Conservation (phyloP, 2,888 invertebrate genomes). For the Standfussiana lucernea region DNA sequence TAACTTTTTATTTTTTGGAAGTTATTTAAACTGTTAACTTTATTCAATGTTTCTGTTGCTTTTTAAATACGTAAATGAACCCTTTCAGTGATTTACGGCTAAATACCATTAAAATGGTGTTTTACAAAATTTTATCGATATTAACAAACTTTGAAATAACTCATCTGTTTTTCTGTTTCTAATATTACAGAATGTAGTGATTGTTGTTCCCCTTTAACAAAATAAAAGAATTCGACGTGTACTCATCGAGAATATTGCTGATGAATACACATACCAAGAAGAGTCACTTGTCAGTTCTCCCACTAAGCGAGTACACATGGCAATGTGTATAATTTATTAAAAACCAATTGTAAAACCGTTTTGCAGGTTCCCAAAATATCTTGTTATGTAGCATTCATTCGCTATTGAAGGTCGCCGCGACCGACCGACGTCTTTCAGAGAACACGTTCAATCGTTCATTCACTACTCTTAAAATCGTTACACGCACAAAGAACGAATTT, state of each 20-base stretch:
- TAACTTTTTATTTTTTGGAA: conserved; percentile 4
- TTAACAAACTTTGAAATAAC: neutral
- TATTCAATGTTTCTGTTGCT: neutral
- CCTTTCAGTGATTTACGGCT: neutral
- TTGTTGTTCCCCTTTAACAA: neutral
- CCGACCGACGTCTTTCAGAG: neutral
- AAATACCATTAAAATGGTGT: neutral
- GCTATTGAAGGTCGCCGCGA: neutral
- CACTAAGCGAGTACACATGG: no score
- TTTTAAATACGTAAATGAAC: neutral
- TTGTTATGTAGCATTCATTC: neutral
- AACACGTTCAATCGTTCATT: conserved; percentile 18
- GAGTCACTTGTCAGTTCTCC: neutral
- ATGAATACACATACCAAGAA: neutral
- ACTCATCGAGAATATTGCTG: neutral
- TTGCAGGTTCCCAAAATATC: neutral
- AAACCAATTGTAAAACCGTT: conserved; percentile 4
- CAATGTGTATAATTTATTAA: neutral
- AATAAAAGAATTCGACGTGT: neutral
- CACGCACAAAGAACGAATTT: neutral
- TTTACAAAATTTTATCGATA: neutral
- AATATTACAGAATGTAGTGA: neutral
- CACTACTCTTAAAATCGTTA: conserved; percentile 1
- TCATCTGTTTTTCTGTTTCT: neutral
- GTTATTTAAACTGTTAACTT: conserved; percentile 15